Percentiles rank a stretch among this genome's conserved stretches.
Conservation (phyloP, 1,140 invertebrate species). For the Sweltsa coloradensis region DNA sequence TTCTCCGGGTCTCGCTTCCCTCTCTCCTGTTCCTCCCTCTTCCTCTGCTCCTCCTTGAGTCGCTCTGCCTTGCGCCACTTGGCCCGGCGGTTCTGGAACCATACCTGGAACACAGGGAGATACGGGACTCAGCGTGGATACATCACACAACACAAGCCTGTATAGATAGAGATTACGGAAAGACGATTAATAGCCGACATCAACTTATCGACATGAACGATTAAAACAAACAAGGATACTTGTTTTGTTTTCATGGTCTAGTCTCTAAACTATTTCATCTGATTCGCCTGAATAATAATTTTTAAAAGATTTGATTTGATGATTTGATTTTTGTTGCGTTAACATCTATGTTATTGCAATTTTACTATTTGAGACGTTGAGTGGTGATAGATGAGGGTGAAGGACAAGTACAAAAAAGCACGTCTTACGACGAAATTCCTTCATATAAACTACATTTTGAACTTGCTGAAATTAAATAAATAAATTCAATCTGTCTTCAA, state of each 20-base stretch:
- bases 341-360: too few species aligned
- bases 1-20: conserved; percentile 45
- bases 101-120: conserved; percentile 54
- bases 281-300: not conserved
- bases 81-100: conserved; percentile 88
- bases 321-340: too few species aligned
- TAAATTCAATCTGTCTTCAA: too few species aligned
- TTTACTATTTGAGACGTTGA: too few species aligned
- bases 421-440: too few species aligned
- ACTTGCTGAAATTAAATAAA: too few species aligned
- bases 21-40: conserved; percentile 77
- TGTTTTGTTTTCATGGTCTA: not conserved
- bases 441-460: too few species aligned
- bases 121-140: too few species aligned
- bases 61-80: conserved; percentile 89
- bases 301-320: too few species aligned
- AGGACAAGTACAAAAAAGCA: too few species aligned
- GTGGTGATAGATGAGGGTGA: too few species aligned
- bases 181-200: conserved; percentile 25
- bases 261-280: not conserved
- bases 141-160: conserved; percentile 12
- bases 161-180: not conserved
- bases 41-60: conserved; percentile 57
- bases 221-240: not conserved
- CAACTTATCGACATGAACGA: conserved; percentile 30